A percentile compares a stretch with the other conserved stretches of the same genome.
Evolutionary conservation across 1,140 invertebrate genomes (phyloP).

Genomic region (Atta cephalotes): DNA sequence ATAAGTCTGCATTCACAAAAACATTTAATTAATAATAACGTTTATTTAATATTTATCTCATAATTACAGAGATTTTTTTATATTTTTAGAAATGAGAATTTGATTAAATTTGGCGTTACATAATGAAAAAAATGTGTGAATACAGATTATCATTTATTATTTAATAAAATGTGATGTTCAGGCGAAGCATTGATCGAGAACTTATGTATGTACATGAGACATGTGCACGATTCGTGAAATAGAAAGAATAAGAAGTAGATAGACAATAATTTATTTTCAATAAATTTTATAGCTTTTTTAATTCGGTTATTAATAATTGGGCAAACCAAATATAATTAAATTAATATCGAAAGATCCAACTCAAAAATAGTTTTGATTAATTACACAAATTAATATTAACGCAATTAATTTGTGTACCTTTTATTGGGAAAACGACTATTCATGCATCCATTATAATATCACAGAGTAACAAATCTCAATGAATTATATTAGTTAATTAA

Average conservation of each 20-base stretch:
- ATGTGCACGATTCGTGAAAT: not conserved
- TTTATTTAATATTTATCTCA: not conserved
- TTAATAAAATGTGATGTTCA: conserved; percentile 1
- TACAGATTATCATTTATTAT: not conserved
- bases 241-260: not conserved
- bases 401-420: conserved; percentile 32
- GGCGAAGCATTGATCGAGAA: conserved; percentile 48
- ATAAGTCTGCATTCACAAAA: conserved; percentile 7
- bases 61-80: not conserved
- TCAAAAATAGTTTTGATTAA: conserved; percentile 30
- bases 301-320: not conserved
- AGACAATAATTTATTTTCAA: not conserved
- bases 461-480: conserved; percentile 29
- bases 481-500: conserved; percentile 54
- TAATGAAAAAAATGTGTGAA: conserved; percentile 17
- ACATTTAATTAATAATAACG: not conserved
- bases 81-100: not conserved
- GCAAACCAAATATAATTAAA: conserved; percentile 21
- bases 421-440: conserved; percentile 1
- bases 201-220: not conserved
- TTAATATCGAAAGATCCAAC: not conserved
- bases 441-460: conserved; percentile 23
- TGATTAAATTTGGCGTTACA: not conserved
- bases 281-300: not conserved
- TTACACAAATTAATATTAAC: conserved; percentile 35